Conservation (phyloP, 2,797 vertebrate genomes). For the Pangasius larnaudii region DNA sequence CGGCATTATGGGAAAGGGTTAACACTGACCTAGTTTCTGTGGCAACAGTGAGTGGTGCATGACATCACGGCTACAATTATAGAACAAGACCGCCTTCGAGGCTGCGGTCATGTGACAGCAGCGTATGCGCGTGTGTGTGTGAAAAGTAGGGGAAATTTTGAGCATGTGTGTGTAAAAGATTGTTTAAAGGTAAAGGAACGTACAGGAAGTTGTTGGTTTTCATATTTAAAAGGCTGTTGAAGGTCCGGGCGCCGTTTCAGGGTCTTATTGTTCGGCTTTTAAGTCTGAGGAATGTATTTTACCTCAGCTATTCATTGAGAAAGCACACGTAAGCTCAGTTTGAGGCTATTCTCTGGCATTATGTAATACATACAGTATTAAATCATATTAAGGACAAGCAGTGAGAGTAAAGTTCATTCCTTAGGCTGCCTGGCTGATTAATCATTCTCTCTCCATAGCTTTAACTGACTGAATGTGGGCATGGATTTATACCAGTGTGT, state of each 20-base stretch:
- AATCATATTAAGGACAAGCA: not conserved
- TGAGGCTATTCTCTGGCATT: not conserved
- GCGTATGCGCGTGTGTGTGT: slow-evolving; percentile 43
- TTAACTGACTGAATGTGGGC: not conserved
- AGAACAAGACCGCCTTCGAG: slow-evolving; percentile 64
- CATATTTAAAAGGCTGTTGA: not conserved
- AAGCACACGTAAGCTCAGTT: not conserved
- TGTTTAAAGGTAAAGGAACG: slow-evolving; percentile 39
- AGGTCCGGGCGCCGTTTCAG: not conserved
- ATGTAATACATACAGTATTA: not conserved
- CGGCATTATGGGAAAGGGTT: slow-evolving; percentile 66
- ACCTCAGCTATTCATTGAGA: not conserved
- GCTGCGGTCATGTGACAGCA: slow-evolving; percentile 67
- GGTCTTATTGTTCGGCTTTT: slow-evolving; percentile 1
- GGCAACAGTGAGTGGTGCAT: slow-evolving; percentile 76
- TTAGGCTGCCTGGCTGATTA: not conserved
- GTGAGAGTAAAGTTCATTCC: not conserved
- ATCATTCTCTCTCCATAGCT: not conserved
- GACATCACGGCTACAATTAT: slow-evolving; percentile 79
- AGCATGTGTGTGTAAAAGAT: slow-evolving; percentile 17
- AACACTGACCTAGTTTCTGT: slow-evolving; percentile 79
- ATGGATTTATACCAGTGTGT: not conserved
- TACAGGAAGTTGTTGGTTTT: slow-evolving; percentile 43
- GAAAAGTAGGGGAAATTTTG: slow-evolving; percentile 41
- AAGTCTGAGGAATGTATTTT: not conserved